phyloP scores from a whole-genome alignment of 2,113 vertebrate genomes.

The Glaucidium brasilianum region DNA sequence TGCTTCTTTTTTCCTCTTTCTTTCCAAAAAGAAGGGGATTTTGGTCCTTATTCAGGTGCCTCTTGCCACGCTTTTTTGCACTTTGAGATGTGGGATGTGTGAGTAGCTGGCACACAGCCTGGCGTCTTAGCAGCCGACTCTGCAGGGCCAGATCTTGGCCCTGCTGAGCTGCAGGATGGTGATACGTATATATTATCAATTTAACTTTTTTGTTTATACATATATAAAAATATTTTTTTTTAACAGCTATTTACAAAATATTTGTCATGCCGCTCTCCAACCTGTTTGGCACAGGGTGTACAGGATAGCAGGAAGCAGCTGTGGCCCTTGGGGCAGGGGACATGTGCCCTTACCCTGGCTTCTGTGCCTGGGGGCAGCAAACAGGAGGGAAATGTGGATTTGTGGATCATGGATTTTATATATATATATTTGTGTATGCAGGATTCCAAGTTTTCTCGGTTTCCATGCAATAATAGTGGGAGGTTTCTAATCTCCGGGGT shows the following conservation, averaged over 20 bases:
- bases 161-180: background rate
- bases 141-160: background rate
- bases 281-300: background rate
- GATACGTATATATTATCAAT: fast-evolving
- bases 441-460: background rate
- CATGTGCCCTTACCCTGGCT: fast-evolving
- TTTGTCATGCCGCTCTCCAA: background rate
- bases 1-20: background rate
- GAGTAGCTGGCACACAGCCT: background rate
- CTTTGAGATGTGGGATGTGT: background rate
- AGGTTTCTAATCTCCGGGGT: background rate
- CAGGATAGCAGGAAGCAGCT: background rate
- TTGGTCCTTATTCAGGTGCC: background rate
- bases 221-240: background rate
- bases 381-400: background rate
- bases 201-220: background rate
- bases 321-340: fast-evolving
- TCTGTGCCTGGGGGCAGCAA: fast-evolving
- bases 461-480: background rate
- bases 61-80: background rate
- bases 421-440: background rate
- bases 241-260: background rate
- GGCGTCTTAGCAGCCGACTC: background rate
- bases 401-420: background rate
- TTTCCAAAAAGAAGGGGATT: background rate